Conservation (phyloP, 2,888 invertebrate genomes). For the Leptinotarsa tumamoca region DNA sequence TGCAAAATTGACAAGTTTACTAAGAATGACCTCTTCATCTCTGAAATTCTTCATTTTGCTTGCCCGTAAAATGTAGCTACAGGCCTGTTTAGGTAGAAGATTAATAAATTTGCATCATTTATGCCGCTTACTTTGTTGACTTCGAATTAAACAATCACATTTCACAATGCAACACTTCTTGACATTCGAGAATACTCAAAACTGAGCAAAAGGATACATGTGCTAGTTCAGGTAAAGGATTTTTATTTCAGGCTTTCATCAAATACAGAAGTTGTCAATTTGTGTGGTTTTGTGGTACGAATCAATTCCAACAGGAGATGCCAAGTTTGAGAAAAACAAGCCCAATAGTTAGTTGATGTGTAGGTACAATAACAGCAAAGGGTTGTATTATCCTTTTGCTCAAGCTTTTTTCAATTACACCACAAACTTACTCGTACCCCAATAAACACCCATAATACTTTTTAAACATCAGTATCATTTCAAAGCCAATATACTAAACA, state of each 20-base stretch:
- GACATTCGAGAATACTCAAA: constrained; percentile 36
- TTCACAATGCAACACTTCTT: constrained; percentile 52
- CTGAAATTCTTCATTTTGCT: constrained; percentile 54
- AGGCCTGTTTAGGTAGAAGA: constrained; percentile 64
- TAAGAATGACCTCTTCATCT: constrained; percentile 53
- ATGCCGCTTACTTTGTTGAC: constrained; percentile 63
- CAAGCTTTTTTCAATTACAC: background rate
- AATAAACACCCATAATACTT: background rate
- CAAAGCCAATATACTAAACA: no score
- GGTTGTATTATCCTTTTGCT: constrained; percentile 1
- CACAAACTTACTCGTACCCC: background rate
- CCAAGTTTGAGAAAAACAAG: no score
- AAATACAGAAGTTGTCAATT: no score
- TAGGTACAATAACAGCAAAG: background rate
- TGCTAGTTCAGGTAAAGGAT: background rate
- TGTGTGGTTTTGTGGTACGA: no score
- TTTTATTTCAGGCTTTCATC: background rate
- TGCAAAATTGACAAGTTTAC: constrained; percentile 40
- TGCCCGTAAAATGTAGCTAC: constrained; percentile 67
- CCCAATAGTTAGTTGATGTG: no score
- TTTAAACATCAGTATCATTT: background rate
- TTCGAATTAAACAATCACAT: constrained; percentile 45
- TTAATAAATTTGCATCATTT: constrained; percentile 46
- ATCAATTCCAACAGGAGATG: no score
- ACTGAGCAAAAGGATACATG: constrained; percentile 17